Base-by-base conservation (phyloP, 2,797 vertebrate genomes). In the Argyrosomus regius region DNA sequence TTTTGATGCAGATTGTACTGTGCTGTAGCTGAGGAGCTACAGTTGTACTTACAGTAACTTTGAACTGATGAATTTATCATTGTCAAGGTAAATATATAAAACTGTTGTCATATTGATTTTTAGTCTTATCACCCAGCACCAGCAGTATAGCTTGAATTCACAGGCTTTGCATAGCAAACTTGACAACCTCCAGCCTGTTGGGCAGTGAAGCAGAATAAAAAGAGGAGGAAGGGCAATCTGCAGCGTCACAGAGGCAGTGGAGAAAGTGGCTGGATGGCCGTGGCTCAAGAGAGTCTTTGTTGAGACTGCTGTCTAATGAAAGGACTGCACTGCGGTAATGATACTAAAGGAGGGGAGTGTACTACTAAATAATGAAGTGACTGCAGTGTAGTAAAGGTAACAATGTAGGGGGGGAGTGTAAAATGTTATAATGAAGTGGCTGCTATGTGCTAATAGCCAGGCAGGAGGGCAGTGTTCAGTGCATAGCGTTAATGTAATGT, bases 241-340 rank as follows among this genome's bases (percentile, higher is more conserved):
- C 28, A 60, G 18, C 26, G 53, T 76, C n/a, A 74, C 64, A 3
- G 43, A 80, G 61, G 52, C 41, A 28, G 41, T 18, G 13, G 56
- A 70, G 68, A 58, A 72, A 70, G 61, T 60, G 46, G 58, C 58
- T 26, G 49, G 63, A 72, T 77, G 72, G 56, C 58, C 9, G 17
- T 69, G 78, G 83, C 86, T 89, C 86, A 72, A 79, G 80, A 84
- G 81, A 87, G 50, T 77, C 73, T 72, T 82, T 84, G 72, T 83
- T 66, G 59, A 81, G 79, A 75, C 22, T 75, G 64, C 63, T 59
- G 62, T 86, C 81, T 89, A 85, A 92, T 90, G 77, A 88, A 84
- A 81, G 62, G 49, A 79, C 90, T 89, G 86, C 91, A 91, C 59
- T 89, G 89, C 80, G 4, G 82, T 89, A 89, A 92, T 92, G 82